Evolutionary conservation across 2,797 vertebrate genomes (phyloP).

Genomic region (Gambusia yucatana): DNA sequence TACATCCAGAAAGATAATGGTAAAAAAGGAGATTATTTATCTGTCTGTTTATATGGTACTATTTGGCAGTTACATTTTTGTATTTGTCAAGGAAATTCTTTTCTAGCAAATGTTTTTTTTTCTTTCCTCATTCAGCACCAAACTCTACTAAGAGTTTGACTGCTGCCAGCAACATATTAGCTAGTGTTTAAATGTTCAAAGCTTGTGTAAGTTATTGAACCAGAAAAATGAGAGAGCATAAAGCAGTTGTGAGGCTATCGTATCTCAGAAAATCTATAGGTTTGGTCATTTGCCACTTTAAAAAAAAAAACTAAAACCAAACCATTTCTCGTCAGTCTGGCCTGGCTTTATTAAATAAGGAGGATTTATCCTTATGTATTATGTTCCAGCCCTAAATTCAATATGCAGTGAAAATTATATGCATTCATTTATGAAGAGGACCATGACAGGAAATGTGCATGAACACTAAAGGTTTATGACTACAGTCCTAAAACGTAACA

Average conservation of each 20-base stretch:
- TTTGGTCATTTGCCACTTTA: conserved; percentile 41
- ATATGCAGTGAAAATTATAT: conserved; percentile 57
- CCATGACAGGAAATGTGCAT: conserved; percentile 43
- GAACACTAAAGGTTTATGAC: conserved; percentile 31
- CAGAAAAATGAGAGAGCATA: conserved; percentile 21
- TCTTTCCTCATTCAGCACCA: conserved; percentile 25
- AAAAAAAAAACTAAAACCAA: conserved; percentile 41
- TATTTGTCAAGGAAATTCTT: conserved; percentile 39
- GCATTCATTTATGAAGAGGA: conserved; percentile 39
- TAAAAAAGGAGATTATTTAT: conserved; percentile 54
- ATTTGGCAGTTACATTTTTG: conserved; percentile 42
- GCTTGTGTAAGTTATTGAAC: conserved; percentile 25
- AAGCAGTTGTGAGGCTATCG: conserved; percentile 38
- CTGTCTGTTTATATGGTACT: conserved; percentile 10
- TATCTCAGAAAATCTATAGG: conserved; percentile 36
- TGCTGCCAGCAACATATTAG: conserved; percentile 41
- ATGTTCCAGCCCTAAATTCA: conserved; percentile 48
- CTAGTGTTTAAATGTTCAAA: conserved; percentile 42
- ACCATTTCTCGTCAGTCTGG: conserved; percentile 24
- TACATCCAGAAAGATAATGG: conserved; percentile 85
- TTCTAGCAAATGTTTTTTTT: conserved; percentile 10
- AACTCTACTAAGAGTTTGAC: conserved; percentile 36
- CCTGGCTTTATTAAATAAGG: conserved; percentile 38
- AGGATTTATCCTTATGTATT: conserved; percentile 52
- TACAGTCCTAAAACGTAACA: conserved; percentile 21